Percentiles rank a stretch among this genome's conserved stretches.
Conservation (phyloP, 2,888 invertebrate species). For the Nemoura dubitans region DNA sequence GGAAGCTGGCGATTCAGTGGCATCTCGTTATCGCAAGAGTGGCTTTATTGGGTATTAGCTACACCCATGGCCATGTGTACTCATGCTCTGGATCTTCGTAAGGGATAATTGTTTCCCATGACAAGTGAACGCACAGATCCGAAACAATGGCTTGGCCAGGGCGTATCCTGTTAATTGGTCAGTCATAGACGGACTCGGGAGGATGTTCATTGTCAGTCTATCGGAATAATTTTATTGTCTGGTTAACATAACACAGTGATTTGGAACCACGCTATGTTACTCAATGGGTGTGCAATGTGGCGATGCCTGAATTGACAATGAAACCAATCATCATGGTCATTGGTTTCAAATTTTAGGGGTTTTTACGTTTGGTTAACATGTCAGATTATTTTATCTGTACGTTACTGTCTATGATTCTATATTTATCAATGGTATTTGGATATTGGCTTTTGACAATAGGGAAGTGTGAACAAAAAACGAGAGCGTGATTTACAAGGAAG, state of each 20-base stretch:
- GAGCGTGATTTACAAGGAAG: too few species aligned
- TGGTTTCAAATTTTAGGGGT: background rate
- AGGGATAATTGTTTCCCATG: constrained; percentile 17
- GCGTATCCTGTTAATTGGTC: constrained; percentile 5
- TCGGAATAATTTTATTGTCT: constrained; percentile 4
- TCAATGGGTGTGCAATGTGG: background rate
- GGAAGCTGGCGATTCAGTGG: too few species aligned
- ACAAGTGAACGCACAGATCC: background rate
- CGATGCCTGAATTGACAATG: background rate
- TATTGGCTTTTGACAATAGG: too few species aligned
- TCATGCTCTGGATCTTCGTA: background rate
- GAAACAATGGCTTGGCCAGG: constrained; percentile 10
- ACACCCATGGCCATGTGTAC: too few species aligned
- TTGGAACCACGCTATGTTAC: background rate
- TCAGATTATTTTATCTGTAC: too few species aligned
- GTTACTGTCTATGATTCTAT: too few species aligned
- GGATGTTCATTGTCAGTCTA: constrained; percentile 27
- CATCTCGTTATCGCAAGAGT: too few species aligned
- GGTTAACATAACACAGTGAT: background rate
- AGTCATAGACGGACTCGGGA: background rate
- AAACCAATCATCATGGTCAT: background rate
- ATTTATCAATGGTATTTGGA: too few species aligned
- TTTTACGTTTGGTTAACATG: background rate
- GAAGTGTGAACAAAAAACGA: too few species aligned
- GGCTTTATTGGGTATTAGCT: too few species aligned